Evolutionary conservation across 2,113 vertebrate genomes (phyloP), one percentile per base, ranked within the genome.

Genomic region (Microtus pennsylvanicus): DNA sequence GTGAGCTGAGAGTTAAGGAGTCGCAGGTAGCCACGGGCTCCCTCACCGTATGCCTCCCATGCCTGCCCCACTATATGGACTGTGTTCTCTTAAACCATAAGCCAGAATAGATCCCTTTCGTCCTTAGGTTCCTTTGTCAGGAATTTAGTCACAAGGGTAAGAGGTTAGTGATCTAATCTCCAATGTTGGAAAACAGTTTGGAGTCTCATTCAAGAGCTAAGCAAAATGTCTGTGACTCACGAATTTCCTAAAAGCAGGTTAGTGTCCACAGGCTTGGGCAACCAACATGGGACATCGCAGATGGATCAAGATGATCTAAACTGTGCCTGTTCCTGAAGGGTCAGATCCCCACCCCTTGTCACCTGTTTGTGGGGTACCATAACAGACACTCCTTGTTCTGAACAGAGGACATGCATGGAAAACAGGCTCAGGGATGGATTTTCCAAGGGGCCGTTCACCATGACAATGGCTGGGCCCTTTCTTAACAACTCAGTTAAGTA

Each of bases 391-490:
- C n/a, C 33, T 11, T 65, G 16, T 90, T 78, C 11, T 55, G 16
- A 74, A 85, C 30, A n/a, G 76, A n/a, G 17, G 22, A 50, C 17
- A 2, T 42, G 4, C n/a, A 4, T 50, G 30, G 58, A 42, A 33
- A 78, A 70, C 50, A 35, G 52, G 10, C 33, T 0, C 7, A 21
- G 47, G 28, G 26, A n/a, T 72, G 86, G 65, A 5, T 67, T 87
- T 69, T 10, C 81, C 82, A 58, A 58, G 55, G 47, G 19, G 35
- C 35, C 33, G 5, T 45, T 72, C 4, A 35, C 14, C 55, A 11
- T 14, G 26, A 5, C 6, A 7, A 35, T 61, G 0, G 0, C n/a
- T 14, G 12, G 69, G 1, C 28, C 6, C 35, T 74, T 42, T 21
- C 69, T 63, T 38, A 70, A 35, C 33, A 21, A 17, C 70, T 69